Percentiles rank a stretch among this genome's conserved stretches.
Evolutionary conservation across 2,797 vertebrate genomes (phyloP).

Genomic region (Crocodylus rhombifer): DNA sequence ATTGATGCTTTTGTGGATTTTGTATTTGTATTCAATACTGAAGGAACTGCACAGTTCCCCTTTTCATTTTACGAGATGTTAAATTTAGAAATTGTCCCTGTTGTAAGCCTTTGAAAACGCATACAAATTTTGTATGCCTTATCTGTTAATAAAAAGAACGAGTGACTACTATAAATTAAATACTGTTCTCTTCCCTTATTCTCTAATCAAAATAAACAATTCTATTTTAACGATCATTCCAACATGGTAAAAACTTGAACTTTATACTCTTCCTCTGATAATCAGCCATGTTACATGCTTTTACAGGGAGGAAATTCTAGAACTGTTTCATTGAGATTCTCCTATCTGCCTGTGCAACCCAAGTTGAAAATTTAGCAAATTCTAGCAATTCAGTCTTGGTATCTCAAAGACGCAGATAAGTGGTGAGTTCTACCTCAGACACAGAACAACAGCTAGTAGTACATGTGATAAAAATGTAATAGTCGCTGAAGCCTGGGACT

Average conservation of each 20-base stretch:
- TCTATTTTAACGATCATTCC: not conserved
- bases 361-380: not conserved
- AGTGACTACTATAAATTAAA: not conserved
- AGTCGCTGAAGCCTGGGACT: no score
- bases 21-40: not conserved
- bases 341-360: rapidly evolving
- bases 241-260: not conserved
- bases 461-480: no score
- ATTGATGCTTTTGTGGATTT: not conserved
- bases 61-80: not conserved
- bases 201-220: not conserved
- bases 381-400: not conserved
- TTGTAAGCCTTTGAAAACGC: not conserved
- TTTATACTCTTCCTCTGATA: not conserved
- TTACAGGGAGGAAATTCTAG: not conserved
- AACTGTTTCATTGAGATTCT: not conserved
- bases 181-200: not conserved
- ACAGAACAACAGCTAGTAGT: no score
- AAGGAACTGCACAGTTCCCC: not conserved
- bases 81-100: not conserved
- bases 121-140: not conserved
- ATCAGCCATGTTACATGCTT: not conserved
- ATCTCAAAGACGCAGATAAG: no score
- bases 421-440: no score
- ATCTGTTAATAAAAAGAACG: not conserved